Conservation (phyloP, 2,888 invertebrate species). For the Hydropsyche betteni region DNA sequence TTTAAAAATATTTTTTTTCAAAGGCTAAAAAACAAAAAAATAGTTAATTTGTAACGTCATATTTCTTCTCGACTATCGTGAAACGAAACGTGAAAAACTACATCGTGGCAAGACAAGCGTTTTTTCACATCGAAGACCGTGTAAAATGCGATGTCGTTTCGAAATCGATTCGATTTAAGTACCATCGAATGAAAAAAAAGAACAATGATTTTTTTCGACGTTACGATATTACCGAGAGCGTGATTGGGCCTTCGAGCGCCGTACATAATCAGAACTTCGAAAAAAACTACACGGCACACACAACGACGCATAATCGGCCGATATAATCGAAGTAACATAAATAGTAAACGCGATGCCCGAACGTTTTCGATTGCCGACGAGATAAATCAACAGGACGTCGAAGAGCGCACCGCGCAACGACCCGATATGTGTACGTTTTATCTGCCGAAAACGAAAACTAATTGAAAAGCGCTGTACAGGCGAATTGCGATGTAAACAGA, state of each 20-base stretch:
- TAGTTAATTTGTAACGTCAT: no score
- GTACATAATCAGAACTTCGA: no score
- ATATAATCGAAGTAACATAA: no score
- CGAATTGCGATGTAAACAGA: conserved; percentile 16
- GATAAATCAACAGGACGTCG: no score
- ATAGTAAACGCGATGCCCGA: neutral
- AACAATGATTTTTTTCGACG: conserved; percentile 4
- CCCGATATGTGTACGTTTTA: neutral
- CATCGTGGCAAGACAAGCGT: no score
- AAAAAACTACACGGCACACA: no score
- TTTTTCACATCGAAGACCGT: conserved; percentile 6
- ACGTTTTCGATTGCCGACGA: neutral
- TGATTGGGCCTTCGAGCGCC: conserved; percentile 16
- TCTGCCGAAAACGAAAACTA: conserved; percentile 3
- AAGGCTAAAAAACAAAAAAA: no score
- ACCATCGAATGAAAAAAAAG: neutral
- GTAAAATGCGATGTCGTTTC: conserved; percentile 8
- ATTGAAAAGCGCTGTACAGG: conserved; percentile 4
- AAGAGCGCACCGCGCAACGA: no score
- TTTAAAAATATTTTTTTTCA: no score
- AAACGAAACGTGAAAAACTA: no score
- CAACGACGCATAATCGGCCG: no score
- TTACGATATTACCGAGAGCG: conserved; percentile 11
- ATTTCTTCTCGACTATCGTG: no score
- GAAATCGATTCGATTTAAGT: conserved; percentile 16